Base-by-base conservation (phyloP, 2,113 vertebrate genomes). In the Mionectes macconnelli region DNA sequence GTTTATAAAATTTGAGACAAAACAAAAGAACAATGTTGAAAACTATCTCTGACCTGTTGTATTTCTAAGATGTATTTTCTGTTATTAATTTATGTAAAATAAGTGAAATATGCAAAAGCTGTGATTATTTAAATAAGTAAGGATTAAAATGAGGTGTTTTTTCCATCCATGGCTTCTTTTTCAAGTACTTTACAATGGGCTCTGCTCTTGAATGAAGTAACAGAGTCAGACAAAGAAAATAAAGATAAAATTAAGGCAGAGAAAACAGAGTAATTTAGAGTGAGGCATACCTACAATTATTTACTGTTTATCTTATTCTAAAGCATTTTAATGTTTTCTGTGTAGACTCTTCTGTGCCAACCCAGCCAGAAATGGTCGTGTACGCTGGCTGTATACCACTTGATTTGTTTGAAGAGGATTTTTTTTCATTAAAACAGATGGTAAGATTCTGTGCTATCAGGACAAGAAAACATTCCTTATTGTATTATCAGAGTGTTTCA, bases 381-480 rank as follows among this genome's bases (percentile, higher is more conserved):
- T 99, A 98, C 56, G 98, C 98, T 78, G 98, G 85, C 87, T 99
- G 97, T 94, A 95, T 97, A 63, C 98, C 98, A 21, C 96, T 98
- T 47, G 96, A 98, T 84, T 97, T 98, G 74, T 97, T 97, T 87
- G 98, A 98, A 95, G 98, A 97, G 94, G 98, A 98, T 88, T 97
- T 98, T 72, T 98, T 98, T 93, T 75, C 84, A 23, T 97, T 98
- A 91, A 76, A 94, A 25, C 97, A 96, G 86, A 98, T 99, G 99
- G 99, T 99, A 98, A 98, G 97, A 15, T 70, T 79, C 53, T 83
- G 4, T 59, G 47, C 35, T 87, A 37, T 94, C 15, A 37, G 39
- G 59, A 70, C 40, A 49, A 24, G 8, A 78, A 92, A 62, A 4
- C 45, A 17, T 79, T 53, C 9, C 30, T 6, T 79, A 13, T 45